A percentile compares a stretch with the other conserved stretches of the same genome.
These are phyloP conservation scores for Tanypteryx hageni DNA, from an alignment of 2,888 invertebrate species.

Conservation along the genomic window DNA sequence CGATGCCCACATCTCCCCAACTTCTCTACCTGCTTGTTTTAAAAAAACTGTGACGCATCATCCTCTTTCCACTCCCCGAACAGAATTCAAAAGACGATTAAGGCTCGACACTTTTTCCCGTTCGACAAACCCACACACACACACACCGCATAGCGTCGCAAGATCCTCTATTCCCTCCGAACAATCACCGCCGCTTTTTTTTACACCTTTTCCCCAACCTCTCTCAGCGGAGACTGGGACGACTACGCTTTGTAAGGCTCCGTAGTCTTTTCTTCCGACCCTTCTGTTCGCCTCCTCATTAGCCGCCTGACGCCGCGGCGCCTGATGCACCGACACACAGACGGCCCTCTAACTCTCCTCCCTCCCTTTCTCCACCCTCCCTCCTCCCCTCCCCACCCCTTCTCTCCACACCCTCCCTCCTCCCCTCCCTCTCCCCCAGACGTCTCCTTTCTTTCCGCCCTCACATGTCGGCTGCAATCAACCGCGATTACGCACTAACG, in stretches of 20 bases:
- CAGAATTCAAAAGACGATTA: constrained; percentile 14
- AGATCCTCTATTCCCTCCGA: not conserved
- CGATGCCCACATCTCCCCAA: no score
- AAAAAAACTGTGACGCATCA: not conserved
- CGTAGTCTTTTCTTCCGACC: not conserved
- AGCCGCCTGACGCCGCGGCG: constrained; percentile 57
- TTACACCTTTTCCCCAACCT: not conserved
- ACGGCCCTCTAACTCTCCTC: constrained; percentile 35
- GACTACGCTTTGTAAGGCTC: not conserved
- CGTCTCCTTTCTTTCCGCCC: not conserved
- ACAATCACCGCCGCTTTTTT: constrained; percentile 11
- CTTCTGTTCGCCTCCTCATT: constrained; percentile 38
- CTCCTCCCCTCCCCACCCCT: not conserved
- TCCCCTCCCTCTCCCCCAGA: not conserved
- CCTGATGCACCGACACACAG: constrained; percentile 57
- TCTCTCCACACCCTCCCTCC: not conserved
- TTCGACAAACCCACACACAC: not conserved
- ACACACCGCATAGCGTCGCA: not conserved
- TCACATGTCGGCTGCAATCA: constrained; percentile 61
- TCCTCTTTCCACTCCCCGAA: not conserved
- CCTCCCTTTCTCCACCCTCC: not conserved
- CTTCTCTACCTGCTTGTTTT: not conserved
- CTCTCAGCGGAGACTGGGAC: not conserved
- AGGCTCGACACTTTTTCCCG: not conserved
- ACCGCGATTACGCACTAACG: constrained; percentile 63